These are phyloP conservation scores for Sinocyclocheilus anophthalmus DNA, from an alignment of 2,113 vertebrate species.

Conservation along the genomic window DNA sequence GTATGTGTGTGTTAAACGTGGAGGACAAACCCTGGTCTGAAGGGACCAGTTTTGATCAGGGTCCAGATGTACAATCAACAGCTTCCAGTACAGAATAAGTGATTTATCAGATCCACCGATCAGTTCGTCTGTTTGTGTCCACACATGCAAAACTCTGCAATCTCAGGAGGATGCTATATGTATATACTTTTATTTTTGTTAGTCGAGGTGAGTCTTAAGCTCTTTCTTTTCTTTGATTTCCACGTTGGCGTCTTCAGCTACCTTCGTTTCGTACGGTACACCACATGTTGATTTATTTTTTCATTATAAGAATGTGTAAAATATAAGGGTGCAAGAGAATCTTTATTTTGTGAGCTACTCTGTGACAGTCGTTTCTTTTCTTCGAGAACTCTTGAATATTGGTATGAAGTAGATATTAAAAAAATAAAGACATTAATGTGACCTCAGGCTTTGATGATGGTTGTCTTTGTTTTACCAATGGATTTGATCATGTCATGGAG, in stretches of 20 bases:
- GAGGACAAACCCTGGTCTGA: conserved; percentile 9
- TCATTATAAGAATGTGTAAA: conserved; percentile 67
- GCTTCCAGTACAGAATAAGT: not conserved
- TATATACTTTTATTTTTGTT: conserved; percentile 55
- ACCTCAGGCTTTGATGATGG: not conserved
- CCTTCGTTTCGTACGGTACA: conserved; percentile 47
- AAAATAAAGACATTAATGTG: conserved; percentile 68
- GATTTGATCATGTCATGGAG: not conserved
- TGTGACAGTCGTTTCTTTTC: conserved; percentile 63
- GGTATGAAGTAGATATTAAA: conserved; percentile 67
- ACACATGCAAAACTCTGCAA: conserved; percentile 43
- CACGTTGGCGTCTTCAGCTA: conserved; percentile 52
- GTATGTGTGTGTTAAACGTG: conserved; percentile 19
- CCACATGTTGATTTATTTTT: conserved; percentile 57
- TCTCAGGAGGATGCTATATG: conserved; percentile 58
- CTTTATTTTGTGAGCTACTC: conserved; percentile 77
- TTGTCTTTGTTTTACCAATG: not conserved
- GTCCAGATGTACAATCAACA: not conserved
- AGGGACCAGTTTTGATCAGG: not conserved
- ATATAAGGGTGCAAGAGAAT: conserved; percentile 61
- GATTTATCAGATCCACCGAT: conserved; percentile 1
- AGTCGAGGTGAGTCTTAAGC: conserved; percentile 55
- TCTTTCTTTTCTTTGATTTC: conserved; percentile 58
- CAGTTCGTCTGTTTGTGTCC: not conserved
- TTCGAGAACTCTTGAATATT: conserved; percentile 71